Base-by-base conservation (phyloP, 2,113 vertebrate species). In the Nothobranchius furzeri region DNA sequence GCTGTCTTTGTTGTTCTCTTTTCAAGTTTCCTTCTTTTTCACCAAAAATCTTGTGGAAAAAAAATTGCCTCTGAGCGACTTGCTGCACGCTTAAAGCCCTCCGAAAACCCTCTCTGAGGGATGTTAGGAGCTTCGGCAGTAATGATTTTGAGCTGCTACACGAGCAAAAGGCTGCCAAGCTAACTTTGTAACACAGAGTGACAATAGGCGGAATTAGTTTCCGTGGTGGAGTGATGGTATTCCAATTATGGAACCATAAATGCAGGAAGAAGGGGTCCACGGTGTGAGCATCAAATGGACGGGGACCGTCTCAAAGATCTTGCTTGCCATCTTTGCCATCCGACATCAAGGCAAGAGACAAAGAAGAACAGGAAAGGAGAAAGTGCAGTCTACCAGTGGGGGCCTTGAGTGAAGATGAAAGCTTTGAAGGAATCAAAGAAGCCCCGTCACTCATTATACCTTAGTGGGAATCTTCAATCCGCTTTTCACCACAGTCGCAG, bases 351-450 rank as follows among this genome's bases (percentile, higher is more conserved):
- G 82, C 70, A 53, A 57, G 57, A 89, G 83, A 90, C 86, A 90
- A 90, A 87, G 80, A 70, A 64, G 81, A 81, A 73, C 68, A 64
- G 78, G 76, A 70, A 73, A 74, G 81, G 76, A 82, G 76, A 84
- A 73, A 86, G 78, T 77, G 76, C 72, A 69, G 75, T 75, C 88
- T 79, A 87, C 68, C 78, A 84, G 78, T 60, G 30, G 75, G 87
- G 85, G 81, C 72, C 77, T 83, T 56, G 88, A 86, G 83, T 85
- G 90, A 90, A 89, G 86, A 90, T 91, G 84, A 91, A 91, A 90
- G 90, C 83, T 72, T 83, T 75, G 45, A 1, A 73, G 72, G 74
- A 90, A 89, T 91, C 86, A 89, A 91, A 90, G 88, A 78, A 83
- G 45, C 63, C 64, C 83, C 74, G 47, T 87, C 84, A 87, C 79